Conservation (phyloP, 2,797 vertebrate species). For the Melanogrammus aeglefinus region DNA sequence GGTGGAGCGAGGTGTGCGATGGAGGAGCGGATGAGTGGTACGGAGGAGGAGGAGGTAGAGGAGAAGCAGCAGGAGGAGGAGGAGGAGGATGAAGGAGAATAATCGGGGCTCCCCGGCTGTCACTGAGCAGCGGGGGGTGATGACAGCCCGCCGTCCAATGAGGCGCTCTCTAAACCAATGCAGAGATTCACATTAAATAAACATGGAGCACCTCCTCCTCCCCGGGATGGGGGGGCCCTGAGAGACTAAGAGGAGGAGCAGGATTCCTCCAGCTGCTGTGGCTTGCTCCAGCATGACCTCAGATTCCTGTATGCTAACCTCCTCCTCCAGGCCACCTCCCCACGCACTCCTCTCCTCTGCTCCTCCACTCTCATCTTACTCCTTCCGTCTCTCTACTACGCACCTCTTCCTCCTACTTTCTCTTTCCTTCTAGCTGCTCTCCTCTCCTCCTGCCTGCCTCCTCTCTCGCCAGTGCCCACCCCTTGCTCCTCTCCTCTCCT, state of each 20-base stretch:
- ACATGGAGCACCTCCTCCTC: conserved; percentile 56
- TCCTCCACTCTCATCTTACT: no score
- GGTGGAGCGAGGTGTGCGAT: conserved; percentile 31
- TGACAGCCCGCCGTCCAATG: conserved; percentile 55
- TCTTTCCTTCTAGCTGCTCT: no score
- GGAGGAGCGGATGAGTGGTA: conserved; percentile 2
- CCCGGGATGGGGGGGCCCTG: conserved; percentile 65
- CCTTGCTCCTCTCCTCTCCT: no score
- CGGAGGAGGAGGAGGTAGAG: conserved; percentile 30
- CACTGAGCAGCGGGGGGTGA: conserved; percentile 39
- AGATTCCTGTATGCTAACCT: no score
- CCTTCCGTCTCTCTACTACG: no score
- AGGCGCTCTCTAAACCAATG: conserved; percentile 59
- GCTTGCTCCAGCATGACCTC: no score
- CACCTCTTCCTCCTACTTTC: no score
- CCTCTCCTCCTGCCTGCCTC: no score
- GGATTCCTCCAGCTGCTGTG: conserved; percentile 72
- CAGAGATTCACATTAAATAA: conserved; percentile 69
- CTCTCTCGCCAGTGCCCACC: no score
- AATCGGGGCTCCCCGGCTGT: conserved; percentile 46
- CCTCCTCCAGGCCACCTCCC: no score
- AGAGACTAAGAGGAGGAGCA: conserved; percentile 68
- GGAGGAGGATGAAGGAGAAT: conserved; percentile 38
- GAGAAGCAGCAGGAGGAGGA: neutral
- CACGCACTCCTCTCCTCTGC: no score